Conservation (phyloP, 2,888 invertebrate species). For the Venustoraphidia nigricollis region DNA sequence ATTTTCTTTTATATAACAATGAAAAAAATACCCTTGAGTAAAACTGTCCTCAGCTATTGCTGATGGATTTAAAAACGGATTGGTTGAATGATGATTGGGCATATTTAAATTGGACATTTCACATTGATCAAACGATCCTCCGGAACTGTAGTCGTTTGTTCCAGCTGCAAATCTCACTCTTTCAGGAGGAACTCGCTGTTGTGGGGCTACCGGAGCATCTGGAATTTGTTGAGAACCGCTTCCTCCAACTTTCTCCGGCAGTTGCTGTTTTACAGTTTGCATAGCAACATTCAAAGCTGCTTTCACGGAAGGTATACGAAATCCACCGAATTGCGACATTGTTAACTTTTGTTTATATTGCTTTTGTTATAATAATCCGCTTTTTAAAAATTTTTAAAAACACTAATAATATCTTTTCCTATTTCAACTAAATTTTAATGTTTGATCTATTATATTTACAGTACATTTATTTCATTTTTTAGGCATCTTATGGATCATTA, state of each 20-base stretch:
- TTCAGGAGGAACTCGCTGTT: conserved; percentile 16
- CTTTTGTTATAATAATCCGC: background rate
- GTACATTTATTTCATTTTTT: too few species aligned
- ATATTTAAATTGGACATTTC: conserved; percentile 42
- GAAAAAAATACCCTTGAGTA: conserved; percentile 29
- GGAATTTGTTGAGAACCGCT: conserved; percentile 1
- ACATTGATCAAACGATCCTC: conserved; percentile 37
- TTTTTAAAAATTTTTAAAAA: background rate
- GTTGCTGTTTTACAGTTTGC: conserved; percentile 64
- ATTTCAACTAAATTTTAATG: background rate
- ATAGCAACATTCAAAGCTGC: conserved; percentile 69
- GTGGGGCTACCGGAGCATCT: conserved; percentile 15
- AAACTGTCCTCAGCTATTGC: conserved; percentile 38
- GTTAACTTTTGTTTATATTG: conserved; percentile 5
- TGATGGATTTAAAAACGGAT: conserved; percentile 29
- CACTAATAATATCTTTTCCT: background rate
- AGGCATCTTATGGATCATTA: too few species aligned
- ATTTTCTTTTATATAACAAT: conserved; percentile 2
- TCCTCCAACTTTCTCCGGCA: conserved; percentile 42
- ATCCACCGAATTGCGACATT: conserved; percentile 48
- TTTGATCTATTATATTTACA: too few species aligned
- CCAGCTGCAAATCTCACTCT: conserved; percentile 19
- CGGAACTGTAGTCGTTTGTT: conserved; percentile 31
- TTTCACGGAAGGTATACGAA: conserved; percentile 54
- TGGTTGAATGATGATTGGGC: conserved; percentile 34